phyloP scores from a whole-genome alignment of 2,888 invertebrate genomes.

The Blastobasis lacticolella region DNA sequence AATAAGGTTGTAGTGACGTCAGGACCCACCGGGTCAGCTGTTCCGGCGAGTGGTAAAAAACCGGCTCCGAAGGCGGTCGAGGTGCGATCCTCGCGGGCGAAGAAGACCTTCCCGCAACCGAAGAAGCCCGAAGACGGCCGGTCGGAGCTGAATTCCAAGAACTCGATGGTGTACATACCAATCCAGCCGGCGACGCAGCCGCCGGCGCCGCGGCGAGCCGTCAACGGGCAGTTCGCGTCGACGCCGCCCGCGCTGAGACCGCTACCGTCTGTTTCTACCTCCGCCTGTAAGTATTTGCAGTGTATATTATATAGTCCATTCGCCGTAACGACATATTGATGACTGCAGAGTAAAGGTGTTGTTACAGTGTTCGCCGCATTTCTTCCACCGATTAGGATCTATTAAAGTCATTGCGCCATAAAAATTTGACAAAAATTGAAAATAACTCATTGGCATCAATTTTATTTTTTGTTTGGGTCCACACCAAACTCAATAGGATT shows the following conservation, averaged over 20 bases:
- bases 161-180: slow-evolving; percentile 68
- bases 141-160: slow-evolving; percentile 55
- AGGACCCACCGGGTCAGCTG: background rate
- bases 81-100: slow-evolving; percentile 35
- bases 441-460: no score
- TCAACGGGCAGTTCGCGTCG: slow-evolving; percentile 10
- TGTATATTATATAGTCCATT: no score
- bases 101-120: slow-evolving; percentile 58
- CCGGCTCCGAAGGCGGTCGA: slow-evolving; percentile 38
- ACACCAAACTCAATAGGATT: no score
- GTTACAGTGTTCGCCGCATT: no score
- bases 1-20: slow-evolving; percentile 29
- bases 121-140: slow-evolving; percentile 47
- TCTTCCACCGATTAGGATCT: no score
- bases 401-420: no score
- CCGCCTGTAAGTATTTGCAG: slow-evolving; percentile 21
- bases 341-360: no score
- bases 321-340: no score
- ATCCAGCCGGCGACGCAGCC: slow-evolving; percentile 63
- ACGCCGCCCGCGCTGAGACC: slow-evolving; percentile 16
- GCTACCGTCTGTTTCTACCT: slow-evolving; percentile 14
- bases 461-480: no score
- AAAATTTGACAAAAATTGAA: no score
- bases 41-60: slow-evolving; percentile 7
- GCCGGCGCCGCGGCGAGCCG: slow-evolving; percentile 26